Evolutionary conservation across 2,113 vertebrate species (phyloP).

Genomic region (Columba livia): DNA sequence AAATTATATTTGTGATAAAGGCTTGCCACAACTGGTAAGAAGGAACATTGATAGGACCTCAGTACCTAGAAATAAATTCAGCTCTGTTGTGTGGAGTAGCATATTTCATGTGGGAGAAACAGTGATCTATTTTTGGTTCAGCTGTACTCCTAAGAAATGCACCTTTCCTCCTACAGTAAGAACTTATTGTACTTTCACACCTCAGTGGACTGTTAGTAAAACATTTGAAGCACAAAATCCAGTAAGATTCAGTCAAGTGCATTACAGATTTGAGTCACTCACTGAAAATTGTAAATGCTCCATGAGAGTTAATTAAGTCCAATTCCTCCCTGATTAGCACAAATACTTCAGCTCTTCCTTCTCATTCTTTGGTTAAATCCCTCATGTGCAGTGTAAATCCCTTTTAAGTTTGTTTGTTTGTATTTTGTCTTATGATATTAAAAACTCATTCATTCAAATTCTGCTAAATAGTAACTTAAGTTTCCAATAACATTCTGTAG

Average conservation of each 20-base stretch:
- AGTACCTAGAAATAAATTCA: not conserved
- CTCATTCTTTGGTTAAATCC: not conserved
- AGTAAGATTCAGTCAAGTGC: not conserved
- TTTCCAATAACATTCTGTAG: not conserved
- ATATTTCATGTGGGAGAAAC: not conserved
- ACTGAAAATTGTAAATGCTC: not conserved
- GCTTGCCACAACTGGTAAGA: not conserved
- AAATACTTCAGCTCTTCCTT: not conserved
- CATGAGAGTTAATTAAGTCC: not conserved
- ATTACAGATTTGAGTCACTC: not conserved
- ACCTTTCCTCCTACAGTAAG: not conserved
- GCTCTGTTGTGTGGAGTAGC: not conserved
- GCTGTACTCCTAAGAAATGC: not conserved
- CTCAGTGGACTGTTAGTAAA: constrained; percentile 24
- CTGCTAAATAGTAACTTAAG: not conserved
- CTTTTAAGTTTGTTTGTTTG: not conserved
- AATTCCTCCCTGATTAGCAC: not conserved
- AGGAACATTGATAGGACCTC: not conserved
- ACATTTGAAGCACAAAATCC: constrained; percentile 44
- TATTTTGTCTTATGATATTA: not conserved
- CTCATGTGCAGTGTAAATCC: not conserved
- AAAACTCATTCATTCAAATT: not conserved
- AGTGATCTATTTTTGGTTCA: constrained; percentile 29
- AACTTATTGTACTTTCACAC: constrained; percentile 24
- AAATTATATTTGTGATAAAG: not conserved